Percentiles rank a stretch among this genome's conserved stretches.
These are phyloP conservation scores for Pararge aegeria DNA, from an alignment of 1,140 invertebrate species.

Conservation along the genomic window DNA sequence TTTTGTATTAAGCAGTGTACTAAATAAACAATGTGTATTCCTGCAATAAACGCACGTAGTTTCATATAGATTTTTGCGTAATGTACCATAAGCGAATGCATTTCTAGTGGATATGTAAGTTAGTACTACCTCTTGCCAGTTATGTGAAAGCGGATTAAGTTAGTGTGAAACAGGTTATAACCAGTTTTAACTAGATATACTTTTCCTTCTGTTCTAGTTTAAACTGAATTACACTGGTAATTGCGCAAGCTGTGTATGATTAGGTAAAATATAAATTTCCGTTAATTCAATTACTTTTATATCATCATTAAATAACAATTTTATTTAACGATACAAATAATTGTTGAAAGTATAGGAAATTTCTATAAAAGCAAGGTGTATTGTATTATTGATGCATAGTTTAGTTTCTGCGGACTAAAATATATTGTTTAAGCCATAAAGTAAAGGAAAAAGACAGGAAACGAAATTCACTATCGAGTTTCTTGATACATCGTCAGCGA, in stretches of 20 bases:
- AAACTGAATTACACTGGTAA: slow-evolving; percentile 10
- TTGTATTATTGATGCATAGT: slow-evolving; percentile 3
- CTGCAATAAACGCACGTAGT: no score
- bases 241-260: slow-evolving; percentile 5
- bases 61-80: slow-evolving; percentile 21
- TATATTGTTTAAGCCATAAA: no score
- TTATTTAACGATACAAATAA: no score
- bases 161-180: slow-evolving; percentile 9
- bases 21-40: no score
- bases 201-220: not conserved
- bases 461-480: not conserved
- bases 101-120: slow-evolving; percentile 16
- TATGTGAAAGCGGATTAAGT: not conserved
- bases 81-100: slow-evolving; percentile 16
- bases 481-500: not conserved
- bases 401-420: not conserved
- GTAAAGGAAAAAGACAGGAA: no score
- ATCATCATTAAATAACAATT: no score
- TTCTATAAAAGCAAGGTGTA: no score
- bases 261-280: no score
- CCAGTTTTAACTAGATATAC: slow-evolving; percentile 1
- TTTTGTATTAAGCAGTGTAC: no score
- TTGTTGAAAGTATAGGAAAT: no score
- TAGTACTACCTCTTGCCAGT: slow-evolving; percentile 12
- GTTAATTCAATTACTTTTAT: no score